phyloP scores from a whole-genome alignment of 1,140 invertebrate genomes.

The Cydia strobilella region DNA sequence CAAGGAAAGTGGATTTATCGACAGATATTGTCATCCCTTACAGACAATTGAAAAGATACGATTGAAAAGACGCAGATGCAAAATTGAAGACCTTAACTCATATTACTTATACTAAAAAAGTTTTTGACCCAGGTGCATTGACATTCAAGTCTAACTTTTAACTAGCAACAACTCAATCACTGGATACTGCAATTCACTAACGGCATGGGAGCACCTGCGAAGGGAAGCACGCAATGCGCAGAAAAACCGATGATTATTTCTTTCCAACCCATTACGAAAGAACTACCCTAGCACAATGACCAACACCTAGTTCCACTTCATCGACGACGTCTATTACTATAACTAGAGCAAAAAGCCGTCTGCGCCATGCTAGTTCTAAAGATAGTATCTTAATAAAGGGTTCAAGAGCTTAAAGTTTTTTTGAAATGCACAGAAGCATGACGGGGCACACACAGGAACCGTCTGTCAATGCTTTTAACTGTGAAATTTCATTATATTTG shows the following conservation, averaged over 20 bases:
- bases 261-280: not conserved
- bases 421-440: constrained; percentile 3
- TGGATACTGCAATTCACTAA: not conserved
- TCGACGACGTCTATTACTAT: constrained; percentile 3
- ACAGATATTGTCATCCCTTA: no score
- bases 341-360: constrained; percentile 6
- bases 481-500: constrained; percentile 24
- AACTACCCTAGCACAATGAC: not conserved
- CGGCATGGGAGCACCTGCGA: not conserved
- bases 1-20: no score
- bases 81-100: no score
- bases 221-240: not conserved
- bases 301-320: constrained; percentile 17
- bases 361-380: not conserved
- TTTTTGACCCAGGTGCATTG: no score
- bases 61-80: no score
- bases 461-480: constrained; percentile 21
- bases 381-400: constrained; percentile 9
- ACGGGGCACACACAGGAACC: constrained; percentile 1
- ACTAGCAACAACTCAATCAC: not conserved
- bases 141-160: not conserved
- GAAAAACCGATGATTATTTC: not conserved
- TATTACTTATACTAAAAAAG: no score
- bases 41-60: no score
- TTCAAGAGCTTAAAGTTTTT: not conserved